Evolutionary conservation across 2,797 vertebrate genomes (phyloP).

Genomic region (Halcyon smyrnensis): DNA sequence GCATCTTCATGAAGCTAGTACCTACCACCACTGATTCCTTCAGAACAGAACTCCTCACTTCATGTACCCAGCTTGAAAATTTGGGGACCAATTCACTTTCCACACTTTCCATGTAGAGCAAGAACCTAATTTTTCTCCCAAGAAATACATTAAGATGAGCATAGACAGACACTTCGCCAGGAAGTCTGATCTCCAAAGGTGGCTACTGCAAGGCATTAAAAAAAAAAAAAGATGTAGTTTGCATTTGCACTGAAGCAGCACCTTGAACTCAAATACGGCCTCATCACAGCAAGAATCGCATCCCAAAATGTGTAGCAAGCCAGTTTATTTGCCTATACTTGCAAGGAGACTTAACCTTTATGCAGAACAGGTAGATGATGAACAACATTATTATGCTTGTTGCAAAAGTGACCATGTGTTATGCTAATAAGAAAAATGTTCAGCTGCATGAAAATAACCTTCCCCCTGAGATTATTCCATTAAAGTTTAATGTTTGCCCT

Average conservation of each 20-base stretch:
- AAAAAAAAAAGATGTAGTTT: background rate
- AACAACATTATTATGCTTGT: slow-evolving; percentile 29
- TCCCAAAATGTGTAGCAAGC: background rate
- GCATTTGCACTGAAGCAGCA: background rate
- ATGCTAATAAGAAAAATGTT: slow-evolving; percentile 34
- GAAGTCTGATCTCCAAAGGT: background rate
- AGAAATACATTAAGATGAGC: background rate
- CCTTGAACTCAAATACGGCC: background rate
- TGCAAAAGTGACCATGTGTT: slow-evolving; percentile 31
- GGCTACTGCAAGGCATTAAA: background rate
- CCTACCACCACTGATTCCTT: background rate
- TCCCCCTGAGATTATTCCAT: slow-evolving; percentile 19
- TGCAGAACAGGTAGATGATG: background rate
- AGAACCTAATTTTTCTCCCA: background rate
- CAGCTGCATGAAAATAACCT: slow-evolving; percentile 8
- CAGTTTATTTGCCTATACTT: background rate
- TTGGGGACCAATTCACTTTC: background rate
- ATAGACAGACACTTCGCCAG: background rate
- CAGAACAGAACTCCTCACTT: background rate
- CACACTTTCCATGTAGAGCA: background rate
- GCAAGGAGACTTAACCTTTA: slow-evolving; percentile 32
- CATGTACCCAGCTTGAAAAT: background rate
- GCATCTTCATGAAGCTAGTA: background rate
- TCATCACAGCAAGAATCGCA: background rate
- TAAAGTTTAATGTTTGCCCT: slow-evolving; percentile 50